These are phyloP conservation scores for Pachycephala philippinensis DNA, from an alignment of 2,113 vertebrate genomes.

Conservation along the genomic window DNA sequence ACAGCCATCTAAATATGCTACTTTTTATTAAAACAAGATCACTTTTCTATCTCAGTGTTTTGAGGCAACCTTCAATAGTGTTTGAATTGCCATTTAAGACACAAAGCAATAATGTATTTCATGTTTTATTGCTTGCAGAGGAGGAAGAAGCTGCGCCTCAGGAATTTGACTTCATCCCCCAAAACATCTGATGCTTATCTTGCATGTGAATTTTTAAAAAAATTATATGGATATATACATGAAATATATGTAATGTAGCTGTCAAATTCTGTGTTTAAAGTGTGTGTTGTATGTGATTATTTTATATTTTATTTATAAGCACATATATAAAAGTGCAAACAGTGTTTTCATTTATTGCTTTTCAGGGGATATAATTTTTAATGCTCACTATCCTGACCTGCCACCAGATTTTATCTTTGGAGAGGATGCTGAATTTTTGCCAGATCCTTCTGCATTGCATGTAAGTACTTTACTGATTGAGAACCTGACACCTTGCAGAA, in stretches of 20 bases:
- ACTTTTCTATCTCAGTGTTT: neutral
- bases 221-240: neutral
- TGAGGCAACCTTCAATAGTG: neutral
- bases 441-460: conserved; percentile 89
- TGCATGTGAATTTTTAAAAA: neutral
- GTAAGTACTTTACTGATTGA: conserved; percentile 74
- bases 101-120: neutral
- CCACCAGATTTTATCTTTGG: conserved; percentile 99
- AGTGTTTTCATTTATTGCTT: conserved; percentile 27
- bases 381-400: conserved; percentile 90
- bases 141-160: neutral
- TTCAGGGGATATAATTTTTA: conserved; percentile 98
- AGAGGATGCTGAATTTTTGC: conserved; percentile 95
- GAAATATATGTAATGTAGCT: neutral
- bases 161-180: conserved; percentile 33
- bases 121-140: conserved; percentile 21
- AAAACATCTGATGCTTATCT: conserved; percentile 50
- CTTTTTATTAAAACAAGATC: neutral
- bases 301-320: neutral
- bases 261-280: neutral
- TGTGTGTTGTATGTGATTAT: neutral
- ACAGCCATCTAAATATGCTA: neutral
- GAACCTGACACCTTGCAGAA: neutral
- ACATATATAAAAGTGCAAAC: neutral
- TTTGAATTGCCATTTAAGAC: neutral